Conservation (phyloP, 2,888 invertebrate genomes). For the Girardia tigrina region DNA sequence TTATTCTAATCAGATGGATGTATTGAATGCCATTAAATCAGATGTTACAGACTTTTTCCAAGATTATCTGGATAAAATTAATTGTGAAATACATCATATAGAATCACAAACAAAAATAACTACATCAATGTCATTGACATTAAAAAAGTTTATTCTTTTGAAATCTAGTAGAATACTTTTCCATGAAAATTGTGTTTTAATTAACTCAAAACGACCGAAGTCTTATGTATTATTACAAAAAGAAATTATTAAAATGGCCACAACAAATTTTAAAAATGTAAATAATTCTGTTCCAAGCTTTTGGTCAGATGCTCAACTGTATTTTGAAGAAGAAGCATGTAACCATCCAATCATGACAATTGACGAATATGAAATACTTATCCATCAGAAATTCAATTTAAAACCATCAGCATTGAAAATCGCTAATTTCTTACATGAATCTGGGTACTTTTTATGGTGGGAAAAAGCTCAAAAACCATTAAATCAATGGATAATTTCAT, state of each 20-base stretch:
- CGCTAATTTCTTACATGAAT: conserved; percentile 45
- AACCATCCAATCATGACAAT: conserved; percentile 43
- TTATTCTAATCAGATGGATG: conserved; percentile 41
- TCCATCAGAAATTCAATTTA: conserved; percentile 39
- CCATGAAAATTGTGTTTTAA: conserved; percentile 42
- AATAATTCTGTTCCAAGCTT: conserved; percentile 45
- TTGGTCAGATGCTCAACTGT: conserved; percentile 46
- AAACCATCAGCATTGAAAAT: conserved; percentile 43
- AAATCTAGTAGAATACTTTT: conserved; percentile 38
- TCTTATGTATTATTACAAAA: conserved; percentile 40
- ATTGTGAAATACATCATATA: conserved; percentile 42
- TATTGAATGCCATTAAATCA: conserved; percentile 39
- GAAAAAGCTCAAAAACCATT: background rate
- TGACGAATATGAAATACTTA: conserved; percentile 42
- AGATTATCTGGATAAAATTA: conserved; percentile 38
- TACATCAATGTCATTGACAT: conserved; percentile 44
- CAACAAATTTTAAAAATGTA: conserved; percentile 42
- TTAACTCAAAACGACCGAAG: conserved; percentile 40
- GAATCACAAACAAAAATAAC: conserved; percentile 43
- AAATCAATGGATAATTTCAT: background rate
- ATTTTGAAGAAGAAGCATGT: conserved; percentile 44
- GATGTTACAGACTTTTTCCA: conserved; percentile 40
- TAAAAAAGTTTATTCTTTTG: conserved; percentile 43
- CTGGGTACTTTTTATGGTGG: conserved; percentile 35
- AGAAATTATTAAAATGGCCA: conserved; percentile 39